phyloP scores from a whole-genome alignment of 2,113 vertebrate species.

The Peucedramus taeniatus region DNA sequence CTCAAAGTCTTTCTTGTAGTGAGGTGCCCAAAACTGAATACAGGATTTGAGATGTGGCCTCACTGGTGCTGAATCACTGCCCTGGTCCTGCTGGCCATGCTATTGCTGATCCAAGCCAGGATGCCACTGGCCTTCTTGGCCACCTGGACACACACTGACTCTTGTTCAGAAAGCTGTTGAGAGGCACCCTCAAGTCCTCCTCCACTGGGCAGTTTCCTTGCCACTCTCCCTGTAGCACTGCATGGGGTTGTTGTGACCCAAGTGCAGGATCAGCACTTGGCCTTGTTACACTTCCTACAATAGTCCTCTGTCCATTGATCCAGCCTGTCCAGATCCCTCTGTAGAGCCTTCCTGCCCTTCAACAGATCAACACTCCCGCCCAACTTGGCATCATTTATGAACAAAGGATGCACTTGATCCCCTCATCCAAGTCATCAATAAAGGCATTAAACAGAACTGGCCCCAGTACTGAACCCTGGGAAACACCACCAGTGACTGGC shows the following conservation, averaged over 20 bases:
- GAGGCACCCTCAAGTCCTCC: not conserved
- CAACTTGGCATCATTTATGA: not conserved
- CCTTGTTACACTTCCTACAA: not conserved
- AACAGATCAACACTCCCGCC: not conserved
- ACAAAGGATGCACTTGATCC: not conserved
- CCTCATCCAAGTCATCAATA: not conserved
- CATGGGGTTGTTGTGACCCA: not conserved
- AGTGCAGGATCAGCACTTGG: not conserved
- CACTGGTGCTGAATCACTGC: accelerated
- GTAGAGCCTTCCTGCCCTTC: not conserved
- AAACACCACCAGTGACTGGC: not conserved
- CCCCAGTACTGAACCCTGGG: not conserved
- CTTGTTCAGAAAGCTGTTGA: not conserved
- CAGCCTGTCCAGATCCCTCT: not conserved
- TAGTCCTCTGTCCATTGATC: not conserved
- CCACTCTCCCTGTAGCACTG: not conserved
- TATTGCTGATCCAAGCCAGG: not conserved
- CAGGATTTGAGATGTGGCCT: accelerated
- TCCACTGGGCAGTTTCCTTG: not conserved
- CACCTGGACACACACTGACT: not conserved
- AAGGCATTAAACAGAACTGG: not conserved
- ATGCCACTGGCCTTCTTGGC: not conserved
- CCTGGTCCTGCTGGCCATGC: not conserved
- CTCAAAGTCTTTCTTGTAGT: not conserved
- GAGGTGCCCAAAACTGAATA: not conserved